Percentiles rank a stretch among this genome's conserved stretches.
phyloP scores from a whole-genome alignment of 1,140 invertebrate species.

The Hylyphantes graminicola region DNA sequence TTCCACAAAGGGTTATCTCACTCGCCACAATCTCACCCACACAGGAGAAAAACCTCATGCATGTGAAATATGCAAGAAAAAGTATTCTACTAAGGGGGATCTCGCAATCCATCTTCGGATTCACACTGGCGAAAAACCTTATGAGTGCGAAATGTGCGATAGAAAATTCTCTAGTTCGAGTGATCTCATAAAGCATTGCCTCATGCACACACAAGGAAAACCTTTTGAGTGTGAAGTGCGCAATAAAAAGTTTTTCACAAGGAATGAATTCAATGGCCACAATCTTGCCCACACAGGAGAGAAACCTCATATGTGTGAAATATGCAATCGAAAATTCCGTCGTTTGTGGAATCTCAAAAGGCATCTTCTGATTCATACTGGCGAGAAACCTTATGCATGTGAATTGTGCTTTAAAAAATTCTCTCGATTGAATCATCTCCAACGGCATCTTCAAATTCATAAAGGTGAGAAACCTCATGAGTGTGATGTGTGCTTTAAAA shows the following conservation, averaged over 20 bases:
- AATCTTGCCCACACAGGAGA: neutral
- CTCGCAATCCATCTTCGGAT: neutral
- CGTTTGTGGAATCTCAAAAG: neutral
- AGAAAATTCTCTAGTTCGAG: neutral
- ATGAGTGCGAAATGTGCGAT: neutral
- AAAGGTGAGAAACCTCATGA: constrained; percentile 15
- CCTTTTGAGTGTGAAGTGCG: neutral
- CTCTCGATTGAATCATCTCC: neutral
- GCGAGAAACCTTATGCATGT: neutral
- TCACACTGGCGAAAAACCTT: neutral
- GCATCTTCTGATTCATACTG: neutral
- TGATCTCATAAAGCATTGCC: neutral
- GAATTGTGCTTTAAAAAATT: neutral
- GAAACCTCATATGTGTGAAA: neutral
- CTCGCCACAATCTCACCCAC: no score
- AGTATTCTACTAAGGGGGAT: no score
- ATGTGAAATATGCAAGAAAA: no score
- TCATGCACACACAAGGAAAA: neutral
- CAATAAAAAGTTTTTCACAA: neutral
- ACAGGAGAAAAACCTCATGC: no score
- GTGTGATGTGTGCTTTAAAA: neutral
- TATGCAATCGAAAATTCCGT: neutral
- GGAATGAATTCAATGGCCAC: neutral
- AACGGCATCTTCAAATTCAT: neutral
- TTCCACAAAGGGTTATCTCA: no score